These are phyloP conservation scores for Ormyrus nitidulus DNA, from an alignment of 2,888 invertebrate species.

Conservation along the genomic window DNA sequence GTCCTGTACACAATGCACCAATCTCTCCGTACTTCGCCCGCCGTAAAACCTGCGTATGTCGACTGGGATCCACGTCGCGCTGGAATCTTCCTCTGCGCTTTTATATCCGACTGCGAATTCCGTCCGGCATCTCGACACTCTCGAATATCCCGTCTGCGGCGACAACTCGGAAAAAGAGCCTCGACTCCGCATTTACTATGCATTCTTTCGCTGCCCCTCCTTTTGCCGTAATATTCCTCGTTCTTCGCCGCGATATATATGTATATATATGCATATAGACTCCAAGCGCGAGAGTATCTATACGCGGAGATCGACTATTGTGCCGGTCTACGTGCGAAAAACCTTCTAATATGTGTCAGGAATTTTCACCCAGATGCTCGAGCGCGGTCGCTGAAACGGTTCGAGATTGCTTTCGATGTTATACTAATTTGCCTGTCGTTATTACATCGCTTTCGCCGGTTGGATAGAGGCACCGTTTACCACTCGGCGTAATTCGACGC, in stretches of 20 bases:
- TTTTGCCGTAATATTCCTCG: too few relatives aligned
- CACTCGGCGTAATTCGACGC: too few relatives aligned
- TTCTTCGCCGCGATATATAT: background rate
- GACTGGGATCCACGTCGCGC: too few relatives aligned
- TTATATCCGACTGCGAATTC: too few relatives aligned
- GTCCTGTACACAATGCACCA: too few relatives aligned
- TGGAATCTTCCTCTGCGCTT: too few relatives aligned
- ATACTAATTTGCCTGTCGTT: conserved; percentile 19
- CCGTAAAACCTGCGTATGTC: too few relatives aligned
- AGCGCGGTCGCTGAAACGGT: background rate
- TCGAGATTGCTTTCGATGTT: conserved; percentile 16
- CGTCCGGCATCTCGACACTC: too few relatives aligned
- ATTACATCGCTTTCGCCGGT: conserved; percentile 4
- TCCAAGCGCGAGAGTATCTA: background rate
- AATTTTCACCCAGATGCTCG: conserved; percentile 46
- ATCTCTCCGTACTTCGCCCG: too few relatives aligned
- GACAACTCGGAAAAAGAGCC: too few relatives aligned
- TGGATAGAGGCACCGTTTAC: too few relatives aligned
- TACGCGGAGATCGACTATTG: background rate
- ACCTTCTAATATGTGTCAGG: conserved; percentile 5
- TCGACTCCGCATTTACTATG: conserved; percentile 15
- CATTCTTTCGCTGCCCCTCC: conserved; percentile 13
- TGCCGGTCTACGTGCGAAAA: conserved; percentile 10
- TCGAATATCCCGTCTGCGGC: too few relatives aligned
- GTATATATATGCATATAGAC: background rate